Evolutionary conservation across 2,113 vertebrate species (phyloP).

Genomic region (Henicopernis longicauda): DNA sequence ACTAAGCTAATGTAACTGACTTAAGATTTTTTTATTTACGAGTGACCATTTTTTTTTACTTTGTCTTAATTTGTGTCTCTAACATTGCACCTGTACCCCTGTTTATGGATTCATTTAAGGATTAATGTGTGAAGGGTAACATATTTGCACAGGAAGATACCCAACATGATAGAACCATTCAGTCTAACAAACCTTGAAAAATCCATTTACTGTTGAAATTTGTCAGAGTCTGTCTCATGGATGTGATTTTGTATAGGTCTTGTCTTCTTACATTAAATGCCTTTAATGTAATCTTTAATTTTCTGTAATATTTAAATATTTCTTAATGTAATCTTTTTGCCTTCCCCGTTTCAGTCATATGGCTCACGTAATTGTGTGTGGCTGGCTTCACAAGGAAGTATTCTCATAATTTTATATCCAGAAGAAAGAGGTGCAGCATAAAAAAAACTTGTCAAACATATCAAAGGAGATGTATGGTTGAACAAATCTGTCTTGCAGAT

Average conservation of each 20-base stretch:
- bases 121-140: not conserved
- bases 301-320: not conserved
- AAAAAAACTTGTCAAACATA: not conserved
- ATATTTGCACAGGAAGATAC: not conserved
- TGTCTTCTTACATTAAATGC: not conserved
- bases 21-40: not conserved
- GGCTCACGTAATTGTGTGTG: not conserved
- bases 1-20: not conserved
- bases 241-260: not conserved
- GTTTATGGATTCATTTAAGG: not conserved
- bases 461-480: not conserved
- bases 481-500: not conserved
- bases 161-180: not conserved
- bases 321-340: not conserved
- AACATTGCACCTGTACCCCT: not conserved
- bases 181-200: not conserved
- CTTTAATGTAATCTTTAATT: not conserved
- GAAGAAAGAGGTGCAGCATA: not conserved
- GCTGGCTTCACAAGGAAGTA: not conserved
- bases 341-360: not conserved
- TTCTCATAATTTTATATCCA: not conserved
- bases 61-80: not conserved
- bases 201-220: not conserved
- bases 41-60: not conserved
- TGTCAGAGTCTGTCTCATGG: not conserved